Evolutionary conservation across 2,797 vertebrate genomes (phyloP).

Genomic region (Sebastes ruberrimus): DNA sequence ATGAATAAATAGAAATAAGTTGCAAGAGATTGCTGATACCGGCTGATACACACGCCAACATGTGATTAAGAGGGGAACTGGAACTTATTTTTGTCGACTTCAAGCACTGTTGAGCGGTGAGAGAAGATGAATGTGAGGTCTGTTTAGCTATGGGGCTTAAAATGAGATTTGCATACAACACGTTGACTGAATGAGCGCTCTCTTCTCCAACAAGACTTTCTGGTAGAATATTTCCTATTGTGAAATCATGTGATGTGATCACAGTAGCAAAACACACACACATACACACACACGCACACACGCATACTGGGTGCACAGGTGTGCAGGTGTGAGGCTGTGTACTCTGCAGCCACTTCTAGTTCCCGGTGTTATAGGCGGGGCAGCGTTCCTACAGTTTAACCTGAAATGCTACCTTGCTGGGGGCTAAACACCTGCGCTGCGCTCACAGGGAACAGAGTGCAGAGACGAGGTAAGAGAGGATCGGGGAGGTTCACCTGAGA

Average conservation of each 20-base stretch:
- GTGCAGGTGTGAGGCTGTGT: conserved; percentile 64
- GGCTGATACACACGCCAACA: too few relatives aligned
- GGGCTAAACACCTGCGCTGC: conserved; percentile 80
- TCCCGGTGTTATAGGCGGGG: conserved; percentile 67
- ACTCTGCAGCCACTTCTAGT: conserved; percentile 56
- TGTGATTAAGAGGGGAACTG: too few relatives aligned
- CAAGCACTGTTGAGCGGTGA: neutral
- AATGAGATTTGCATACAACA: conserved; percentile 25
- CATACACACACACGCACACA: conserved; percentile 11
- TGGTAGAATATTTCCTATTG: conserved; percentile 52
- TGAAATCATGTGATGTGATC: conserved; percentile 52
- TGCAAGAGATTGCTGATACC: too few relatives aligned
- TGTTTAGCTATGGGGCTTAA: neutral
- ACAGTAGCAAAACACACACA: neutral
- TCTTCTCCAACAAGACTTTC: conserved; percentile 3
- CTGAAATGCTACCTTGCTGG: conserved; percentile 78
- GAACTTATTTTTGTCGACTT: too few relatives aligned
- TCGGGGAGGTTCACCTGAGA: conserved; percentile 7
- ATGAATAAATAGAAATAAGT: too few relatives aligned
- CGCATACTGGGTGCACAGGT: conserved; percentile 55
- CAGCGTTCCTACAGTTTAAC: conserved; percentile 77
- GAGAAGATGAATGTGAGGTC: neutral
- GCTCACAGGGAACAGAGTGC: conserved; percentile 29
- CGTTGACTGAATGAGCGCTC: neutral
- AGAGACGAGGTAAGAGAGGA: conserved; percentile 15